These are phyloP conservation scores for Gymnoscopelus braueri DNA, from an alignment of 2,797 vertebrate species.

Conservation along the genomic window DNA sequence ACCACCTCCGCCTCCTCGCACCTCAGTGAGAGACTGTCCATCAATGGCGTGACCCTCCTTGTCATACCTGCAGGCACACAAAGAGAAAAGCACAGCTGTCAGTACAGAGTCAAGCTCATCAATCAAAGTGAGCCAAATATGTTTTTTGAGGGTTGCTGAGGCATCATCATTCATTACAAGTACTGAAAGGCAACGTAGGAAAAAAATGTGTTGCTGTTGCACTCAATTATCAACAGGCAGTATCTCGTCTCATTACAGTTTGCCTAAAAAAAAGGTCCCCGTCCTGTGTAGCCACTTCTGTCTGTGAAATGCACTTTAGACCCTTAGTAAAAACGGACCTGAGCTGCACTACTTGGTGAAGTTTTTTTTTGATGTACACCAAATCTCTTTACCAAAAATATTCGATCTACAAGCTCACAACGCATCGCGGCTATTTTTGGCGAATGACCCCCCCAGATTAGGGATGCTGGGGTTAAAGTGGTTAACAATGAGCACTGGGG, in stretches of 20 bases:
- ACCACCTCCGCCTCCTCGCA: constrained; percentile 70
- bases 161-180: constrained; percentile 16
- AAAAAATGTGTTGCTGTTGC: constrained; percentile 19
- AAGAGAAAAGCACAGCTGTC: constrained; percentile 6
- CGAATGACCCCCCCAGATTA: too few species aligned
- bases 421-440: too few species aligned
- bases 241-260: constrained; percentile 24
- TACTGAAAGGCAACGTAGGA: constrained; percentile 18
- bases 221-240: constrained; percentile 25
- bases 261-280: constrained; percentile 6
- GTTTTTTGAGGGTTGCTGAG: background rate
- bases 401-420: too few species aligned
- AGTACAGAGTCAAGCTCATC: background rate
- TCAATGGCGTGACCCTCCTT: constrained; percentile 92
- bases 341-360: too few species aligned
- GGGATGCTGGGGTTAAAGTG: too few species aligned
- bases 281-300: constrained; percentile 40
- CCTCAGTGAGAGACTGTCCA: constrained; percentile 89
- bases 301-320: constrained; percentile 38
- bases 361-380: too few species aligned
- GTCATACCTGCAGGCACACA: constrained; percentile 86
- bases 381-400: too few species aligned
- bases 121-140: background rate
- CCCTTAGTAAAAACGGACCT: too few species aligned
- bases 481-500: constrained; percentile 38